Conservation (phyloP, 2,888 invertebrate genomes). For the Drosophila pseudotakahashii region DNA sequence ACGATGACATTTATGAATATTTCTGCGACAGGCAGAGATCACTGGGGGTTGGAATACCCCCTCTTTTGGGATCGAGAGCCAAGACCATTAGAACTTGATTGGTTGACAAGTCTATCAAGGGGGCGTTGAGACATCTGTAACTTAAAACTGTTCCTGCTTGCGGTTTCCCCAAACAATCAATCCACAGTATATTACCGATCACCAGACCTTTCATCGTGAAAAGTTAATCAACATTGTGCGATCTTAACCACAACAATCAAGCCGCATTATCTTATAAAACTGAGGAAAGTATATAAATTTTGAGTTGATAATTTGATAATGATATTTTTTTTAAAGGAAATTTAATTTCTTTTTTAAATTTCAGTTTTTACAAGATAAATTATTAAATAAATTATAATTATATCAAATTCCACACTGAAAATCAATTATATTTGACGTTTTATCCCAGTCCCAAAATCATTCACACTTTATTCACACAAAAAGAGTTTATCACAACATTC, state of each 20-base stretch:
- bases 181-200: constrained; percentile 8
- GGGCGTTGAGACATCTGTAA: constrained; percentile 20
- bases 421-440: background rate
- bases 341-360: no score
- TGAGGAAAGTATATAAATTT: background rate
- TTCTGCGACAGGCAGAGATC: constrained; percentile 47
- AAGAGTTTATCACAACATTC: background rate
- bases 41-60: constrained; percentile 17
- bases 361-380: no score
- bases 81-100: constrained; percentile 20
- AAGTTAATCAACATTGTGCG: constrained; percentile 56
- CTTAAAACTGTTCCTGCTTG: constrained; percentile 42
- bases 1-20: constrained; percentile 73
- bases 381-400: no score
- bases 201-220: constrained; percentile 49
- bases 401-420: no score
- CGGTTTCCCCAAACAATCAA: constrained; percentile 46
- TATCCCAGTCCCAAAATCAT: background rate
- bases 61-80: background rate
- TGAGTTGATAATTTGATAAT: constrained; percentile 4
- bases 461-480: background rate
- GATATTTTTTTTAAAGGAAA: background rate
- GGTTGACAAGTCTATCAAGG: constrained; percentile 28
- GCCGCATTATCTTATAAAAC: constrained; percentile 44
- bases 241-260: constrained; percentile 55